Conservation (phyloP, 2,797 vertebrate species). For the Ispidina picta region DNA sequence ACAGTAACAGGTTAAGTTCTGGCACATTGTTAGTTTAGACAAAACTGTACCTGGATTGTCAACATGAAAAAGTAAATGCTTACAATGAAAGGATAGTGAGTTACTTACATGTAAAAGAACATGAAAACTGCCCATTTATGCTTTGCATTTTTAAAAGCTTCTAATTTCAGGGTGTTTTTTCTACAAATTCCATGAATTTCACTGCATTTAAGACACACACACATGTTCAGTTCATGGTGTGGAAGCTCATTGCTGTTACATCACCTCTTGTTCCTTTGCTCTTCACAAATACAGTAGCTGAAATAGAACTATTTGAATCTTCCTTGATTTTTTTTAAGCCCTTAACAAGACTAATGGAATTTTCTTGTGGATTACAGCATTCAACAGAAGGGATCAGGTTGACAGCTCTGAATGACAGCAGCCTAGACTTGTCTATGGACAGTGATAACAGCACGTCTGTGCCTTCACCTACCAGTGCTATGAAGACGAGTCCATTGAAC, state of each 20-base stretch:
- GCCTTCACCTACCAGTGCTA: conserved; percentile 87
- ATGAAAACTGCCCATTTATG: neutral
- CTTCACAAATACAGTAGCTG: neutral
- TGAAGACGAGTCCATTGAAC: conserved; percentile 82
- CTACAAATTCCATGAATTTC: neutral
- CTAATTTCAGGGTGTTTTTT: neutral
- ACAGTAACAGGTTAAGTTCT: neutral
- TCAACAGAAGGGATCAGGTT: conserved; percentile 84
- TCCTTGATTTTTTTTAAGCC: neutral
- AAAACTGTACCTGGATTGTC: neutral
- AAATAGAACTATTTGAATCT: neutral
- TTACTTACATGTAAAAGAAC: neutral
- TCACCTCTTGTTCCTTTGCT: neutral
- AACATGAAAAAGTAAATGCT: neutral
- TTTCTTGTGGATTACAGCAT: conserved; percentile 77
- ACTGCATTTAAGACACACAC: neutral
- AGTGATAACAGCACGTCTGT: conserved; percentile 93
- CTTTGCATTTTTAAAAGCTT: neutral
- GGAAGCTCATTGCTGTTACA: neutral
- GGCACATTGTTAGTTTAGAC: neutral
- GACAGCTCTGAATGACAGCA: conserved; percentile 83
- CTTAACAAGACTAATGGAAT: neutral
- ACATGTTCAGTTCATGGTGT: neutral
- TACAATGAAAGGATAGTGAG: neutral
- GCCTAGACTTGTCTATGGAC: conserved; percentile 88